Percentiles rank a stretch among this genome's conserved stretches.
Conservation (phyloP, 2,888 invertebrate species). For the Electrophaes corylata region DNA sequence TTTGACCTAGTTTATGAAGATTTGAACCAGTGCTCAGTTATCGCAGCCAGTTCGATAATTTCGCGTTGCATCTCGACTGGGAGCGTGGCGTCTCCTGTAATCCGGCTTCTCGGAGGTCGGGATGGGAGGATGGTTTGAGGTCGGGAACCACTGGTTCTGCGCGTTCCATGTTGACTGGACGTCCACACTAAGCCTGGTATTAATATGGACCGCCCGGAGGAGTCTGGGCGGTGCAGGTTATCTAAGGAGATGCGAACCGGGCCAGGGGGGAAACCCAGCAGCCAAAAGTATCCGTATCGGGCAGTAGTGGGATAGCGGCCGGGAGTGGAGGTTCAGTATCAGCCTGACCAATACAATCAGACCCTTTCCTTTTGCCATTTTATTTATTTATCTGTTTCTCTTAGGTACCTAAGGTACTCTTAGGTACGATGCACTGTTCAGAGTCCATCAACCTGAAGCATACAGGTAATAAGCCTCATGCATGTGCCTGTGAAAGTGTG, state of each 20-base stretch:
- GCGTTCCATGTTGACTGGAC: constrained; percentile 90
- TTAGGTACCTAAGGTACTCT: no score
- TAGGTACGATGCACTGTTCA: no score
- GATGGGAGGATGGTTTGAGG: constrained; percentile 96
- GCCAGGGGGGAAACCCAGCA: constrained; percentile 99
- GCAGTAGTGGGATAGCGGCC: constrained; percentile 99
- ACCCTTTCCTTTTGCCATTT: constrained; percentile 74
- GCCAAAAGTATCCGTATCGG: constrained; percentile 99
- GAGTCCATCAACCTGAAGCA: no score
- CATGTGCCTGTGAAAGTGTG: no score
- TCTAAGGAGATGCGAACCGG: constrained; percentile 99
- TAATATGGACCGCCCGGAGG: constrained; percentile 97
- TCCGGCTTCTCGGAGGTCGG: constrained; percentile 98
- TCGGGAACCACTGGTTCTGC: constrained; percentile 69
- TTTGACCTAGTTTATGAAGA: constrained; percentile 5
- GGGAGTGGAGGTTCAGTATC: constrained; percentile 96
- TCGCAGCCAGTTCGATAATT: constrained; percentile 41
- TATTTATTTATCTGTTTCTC: background rate
- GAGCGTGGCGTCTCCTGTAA: constrained; percentile 99
- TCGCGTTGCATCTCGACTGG: constrained; percentile 84
- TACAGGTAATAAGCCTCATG: no score
- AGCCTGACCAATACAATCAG: constrained; percentile 89
- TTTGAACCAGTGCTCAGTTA: constrained; percentile 43
- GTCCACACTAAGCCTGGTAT: constrained; percentile 99
- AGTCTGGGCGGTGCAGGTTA: constrained; percentile 90